Evolutionary conservation across 2,888 invertebrate species (phyloP), one percentile per base, ranked within the genome.

Genomic region (Machimus rusticus): DNA sequence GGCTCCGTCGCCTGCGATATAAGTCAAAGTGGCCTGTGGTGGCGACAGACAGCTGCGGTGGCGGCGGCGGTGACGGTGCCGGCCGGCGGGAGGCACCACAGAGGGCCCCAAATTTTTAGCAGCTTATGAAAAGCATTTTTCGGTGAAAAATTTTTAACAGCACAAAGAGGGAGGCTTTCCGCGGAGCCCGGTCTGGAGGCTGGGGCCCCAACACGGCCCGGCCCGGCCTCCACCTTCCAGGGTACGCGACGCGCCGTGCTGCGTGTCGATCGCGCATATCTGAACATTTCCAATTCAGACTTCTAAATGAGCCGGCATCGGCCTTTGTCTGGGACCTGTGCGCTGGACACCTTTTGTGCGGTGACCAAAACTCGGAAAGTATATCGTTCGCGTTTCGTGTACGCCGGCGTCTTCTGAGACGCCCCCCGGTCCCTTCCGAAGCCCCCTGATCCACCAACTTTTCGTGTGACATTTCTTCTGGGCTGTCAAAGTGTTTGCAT

Each of bases 221-320:
- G 23, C 14, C 16, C 34, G 51, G 9, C 78, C 51, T 84, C 51
- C 43, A 82, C 51, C 74, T 51, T 37, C 46, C 8, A 28, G 37
- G 55, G 31, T 23, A 43, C 74, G 66, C 51, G 23, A 19, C 34
- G 74, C 57, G 51, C 74, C 34, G 74, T 43, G 51, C 74, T 79
- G 78, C 66, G 66, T 66, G 78, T 74, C 23, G 37, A 51, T 74
- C 57, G 74, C 39, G 74, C 74, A 43, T 51, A 51, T 46, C 12
- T 46, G 43, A n/a, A 51, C 81, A 79, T 74, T 55, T 81, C 43
- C 66, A 88, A 86, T 88, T 88, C 87, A 81, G 88, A 88, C 86
- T 88, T 87, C 85, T 39, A 87, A 88, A 88, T 88, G 88, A 87
- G 88, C 86, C 88, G 88, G 88, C 87, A 81, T 78, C 57, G 81